These are phyloP conservation scores for Falcunculus frontatus DNA, from an alignment of 2,113 vertebrate genomes.

Conservation along the genomic window DNA sequence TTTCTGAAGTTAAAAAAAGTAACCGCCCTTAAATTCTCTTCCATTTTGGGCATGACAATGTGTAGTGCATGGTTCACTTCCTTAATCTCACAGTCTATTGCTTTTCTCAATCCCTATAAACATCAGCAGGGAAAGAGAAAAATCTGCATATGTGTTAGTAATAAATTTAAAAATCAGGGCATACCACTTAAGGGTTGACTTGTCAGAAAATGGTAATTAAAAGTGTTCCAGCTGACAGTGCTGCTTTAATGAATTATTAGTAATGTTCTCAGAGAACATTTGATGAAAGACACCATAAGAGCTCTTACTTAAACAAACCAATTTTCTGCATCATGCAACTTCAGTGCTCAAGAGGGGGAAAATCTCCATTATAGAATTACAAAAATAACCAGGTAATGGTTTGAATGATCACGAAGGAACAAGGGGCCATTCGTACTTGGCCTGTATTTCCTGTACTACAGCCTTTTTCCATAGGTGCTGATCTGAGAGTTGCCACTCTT, in stretches of 20 bases:
- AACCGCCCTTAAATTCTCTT: neutral
- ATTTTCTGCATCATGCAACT: constrained; percentile 28
- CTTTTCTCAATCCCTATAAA: neutral
- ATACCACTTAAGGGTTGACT: constrained; percentile 26
- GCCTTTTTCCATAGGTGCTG: neutral
- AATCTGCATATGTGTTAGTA: neutral
- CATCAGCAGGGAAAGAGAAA: neutral
- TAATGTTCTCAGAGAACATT: neutral
- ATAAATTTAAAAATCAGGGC: constrained; percentile 38
- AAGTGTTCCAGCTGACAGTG: constrained; percentile 39
- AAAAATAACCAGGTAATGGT: neutral
- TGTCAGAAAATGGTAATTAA: constrained; percentile 50
- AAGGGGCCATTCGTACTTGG: neutral
- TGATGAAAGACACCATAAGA: neutral
- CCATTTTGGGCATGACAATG: neutral
- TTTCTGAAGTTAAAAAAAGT: neutral
- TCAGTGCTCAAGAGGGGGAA: neutral
- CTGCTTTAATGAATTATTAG: constrained; percentile 57
- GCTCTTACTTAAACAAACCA: constrained; percentile 30
- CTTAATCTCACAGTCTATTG: neutral
- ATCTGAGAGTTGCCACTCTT: neutral
- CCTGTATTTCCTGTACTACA: neutral
- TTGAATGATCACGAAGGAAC: neutral
- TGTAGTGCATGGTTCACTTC: neutral
- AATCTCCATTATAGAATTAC: neutral